Evolutionary conservation across 2,113 vertebrate genomes (phyloP).

Genomic region (Ammodramus savannarum): DNA sequence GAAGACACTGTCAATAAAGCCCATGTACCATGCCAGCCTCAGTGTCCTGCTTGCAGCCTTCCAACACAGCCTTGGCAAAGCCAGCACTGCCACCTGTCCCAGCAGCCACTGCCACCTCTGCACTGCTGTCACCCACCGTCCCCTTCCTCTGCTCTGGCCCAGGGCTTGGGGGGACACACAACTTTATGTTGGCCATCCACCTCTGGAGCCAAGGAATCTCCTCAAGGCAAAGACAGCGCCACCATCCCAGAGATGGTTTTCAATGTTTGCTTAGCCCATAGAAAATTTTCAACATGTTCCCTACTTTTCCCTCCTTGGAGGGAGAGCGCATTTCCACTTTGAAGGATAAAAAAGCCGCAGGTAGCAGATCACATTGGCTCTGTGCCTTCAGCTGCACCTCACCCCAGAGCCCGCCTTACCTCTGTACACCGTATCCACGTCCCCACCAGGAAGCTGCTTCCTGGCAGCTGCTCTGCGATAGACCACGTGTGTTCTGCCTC

Average conservation of each 20-base stretch:
- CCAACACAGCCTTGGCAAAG: background rate
- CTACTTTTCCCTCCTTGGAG: background rate
- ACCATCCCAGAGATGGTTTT: background rate
- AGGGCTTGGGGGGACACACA: rapidly evolving
- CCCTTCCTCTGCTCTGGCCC: background rate
- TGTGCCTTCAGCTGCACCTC: background rate
- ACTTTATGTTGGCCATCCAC: background rate
- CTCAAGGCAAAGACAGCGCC: background rate
- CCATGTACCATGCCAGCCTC: rapidly evolving
- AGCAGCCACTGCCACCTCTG: background rate
- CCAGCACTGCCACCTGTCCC: background rate
- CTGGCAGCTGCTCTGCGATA: conserved; percentile 88
- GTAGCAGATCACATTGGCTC: background rate
- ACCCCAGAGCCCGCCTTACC: conserved; percentile 75
- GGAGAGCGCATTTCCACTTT: background rate
- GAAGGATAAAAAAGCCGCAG: background rate
- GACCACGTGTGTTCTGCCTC: conserved; percentile 86
- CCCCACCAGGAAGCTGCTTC: conserved; percentile 59
- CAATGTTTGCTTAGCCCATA: background rate
- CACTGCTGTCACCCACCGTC: background rate
- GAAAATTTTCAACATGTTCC: background rate
- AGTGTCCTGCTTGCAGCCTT: background rate
- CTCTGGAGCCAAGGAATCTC: background rate
- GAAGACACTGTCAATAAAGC: background rate
- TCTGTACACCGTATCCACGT: conserved; percentile 72